Evolutionary conservation across 2,888 invertebrate genomes (phyloP).

Genomic region (Dichetophora obliterata): DNA sequence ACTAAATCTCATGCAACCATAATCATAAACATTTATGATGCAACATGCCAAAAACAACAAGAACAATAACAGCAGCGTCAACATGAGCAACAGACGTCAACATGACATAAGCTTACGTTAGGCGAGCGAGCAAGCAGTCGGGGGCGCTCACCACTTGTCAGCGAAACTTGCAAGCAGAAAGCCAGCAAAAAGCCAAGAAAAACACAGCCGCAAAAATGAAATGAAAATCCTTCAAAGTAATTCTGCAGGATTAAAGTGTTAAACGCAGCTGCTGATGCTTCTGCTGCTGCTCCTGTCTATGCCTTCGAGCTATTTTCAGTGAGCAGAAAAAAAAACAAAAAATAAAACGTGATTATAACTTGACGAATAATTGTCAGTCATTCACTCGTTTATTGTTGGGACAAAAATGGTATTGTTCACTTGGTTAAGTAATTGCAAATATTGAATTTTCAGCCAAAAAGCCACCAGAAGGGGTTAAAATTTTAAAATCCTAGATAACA

Average conservation of each 20-base stretch:
- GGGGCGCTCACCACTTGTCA: slow-evolving; percentile 8
- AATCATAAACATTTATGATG: slow-evolving; percentile 70
- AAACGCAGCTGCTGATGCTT: slow-evolving; percentile 49
- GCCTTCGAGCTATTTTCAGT: slow-evolving; percentile 42
- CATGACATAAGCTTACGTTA: slow-evolving; percentile 33
- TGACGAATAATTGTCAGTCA: slow-evolving; percentile 53
- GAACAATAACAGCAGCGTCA: slow-evolving; percentile 19
- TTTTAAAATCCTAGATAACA: slow-evolving; percentile 3
- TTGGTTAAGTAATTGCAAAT: slow-evolving; percentile 62
- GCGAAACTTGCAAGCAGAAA: neutral
- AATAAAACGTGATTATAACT: slow-evolving; percentile 50
- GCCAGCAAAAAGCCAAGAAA: neutral
- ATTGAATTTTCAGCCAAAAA: slow-evolving; percentile 50
- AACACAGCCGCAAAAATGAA: slow-evolving; percentile 17
- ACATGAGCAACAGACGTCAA: slow-evolving; percentile 30
- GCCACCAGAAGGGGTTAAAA: slow-evolving; percentile 21
- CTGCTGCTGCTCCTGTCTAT: neutral
- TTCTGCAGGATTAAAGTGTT: slow-evolving; percentile 50
- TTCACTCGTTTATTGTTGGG: slow-evolving; percentile 21
- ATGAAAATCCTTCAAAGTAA: slow-evolving; percentile 34
- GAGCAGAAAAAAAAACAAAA: slow-evolving; percentile 41
- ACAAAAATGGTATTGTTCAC: slow-evolving; percentile 40
- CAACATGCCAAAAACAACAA: slow-evolving; percentile 47
- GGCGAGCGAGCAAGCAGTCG: neutral
- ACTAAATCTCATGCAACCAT: slow-evolving; percentile 59